These are phyloP conservation scores for Toxotes jaculatrix DNA, from an alignment of 2,113 vertebrate species.

Conservation along the genomic window DNA sequence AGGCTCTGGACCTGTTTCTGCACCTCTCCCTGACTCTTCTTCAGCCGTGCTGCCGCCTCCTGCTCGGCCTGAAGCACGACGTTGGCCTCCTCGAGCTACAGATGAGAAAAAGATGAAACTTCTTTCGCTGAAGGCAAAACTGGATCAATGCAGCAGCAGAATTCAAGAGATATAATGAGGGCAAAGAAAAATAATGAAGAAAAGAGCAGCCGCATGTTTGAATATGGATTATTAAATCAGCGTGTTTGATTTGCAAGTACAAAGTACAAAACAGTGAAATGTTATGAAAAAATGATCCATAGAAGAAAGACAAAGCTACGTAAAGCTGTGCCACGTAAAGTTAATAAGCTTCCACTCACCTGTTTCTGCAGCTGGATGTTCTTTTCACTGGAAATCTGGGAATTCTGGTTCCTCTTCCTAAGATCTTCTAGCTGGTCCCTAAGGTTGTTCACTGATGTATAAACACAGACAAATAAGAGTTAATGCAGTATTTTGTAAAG, in stretches of 20 bases:
- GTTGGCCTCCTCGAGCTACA: conserved; percentile 91
- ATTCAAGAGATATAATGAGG: conserved; percentile 22
- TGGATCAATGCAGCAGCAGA: conserved; percentile 1
- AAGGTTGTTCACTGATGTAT: conserved; percentile 89
- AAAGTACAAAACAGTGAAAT: background rate
- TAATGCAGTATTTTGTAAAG: background rate
- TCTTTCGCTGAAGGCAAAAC: background rate
- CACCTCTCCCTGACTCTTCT: conserved; percentile 91
- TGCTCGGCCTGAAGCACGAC: conserved; percentile 88
- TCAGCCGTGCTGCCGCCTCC: conserved; percentile 88
- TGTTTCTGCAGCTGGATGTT: conserved; percentile 95
- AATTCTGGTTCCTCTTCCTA: conserved; percentile 93
- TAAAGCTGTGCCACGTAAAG: background rate
- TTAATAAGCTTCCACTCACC: conserved; percentile 76
- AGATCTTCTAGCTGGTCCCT: conserved; percentile 97
- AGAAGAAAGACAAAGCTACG: background rate
- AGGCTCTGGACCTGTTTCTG: conserved; percentile 93
- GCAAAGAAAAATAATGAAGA: background rate
- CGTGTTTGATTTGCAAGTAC: conserved; percentile 11
- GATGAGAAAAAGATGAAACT: background rate
- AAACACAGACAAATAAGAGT: conserved; percentile 10
- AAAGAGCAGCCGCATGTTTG: background rate
- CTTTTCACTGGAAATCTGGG: conserved; percentile 94
- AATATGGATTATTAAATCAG: conserved; percentile 6
- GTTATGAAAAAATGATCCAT: background rate